A percentile compares a stretch with the other conserved stretches of the same genome.
Evolutionary conservation across 2,113 vertebrate genomes (phyloP).

Genomic region (Sylvietta virens): DNA sequence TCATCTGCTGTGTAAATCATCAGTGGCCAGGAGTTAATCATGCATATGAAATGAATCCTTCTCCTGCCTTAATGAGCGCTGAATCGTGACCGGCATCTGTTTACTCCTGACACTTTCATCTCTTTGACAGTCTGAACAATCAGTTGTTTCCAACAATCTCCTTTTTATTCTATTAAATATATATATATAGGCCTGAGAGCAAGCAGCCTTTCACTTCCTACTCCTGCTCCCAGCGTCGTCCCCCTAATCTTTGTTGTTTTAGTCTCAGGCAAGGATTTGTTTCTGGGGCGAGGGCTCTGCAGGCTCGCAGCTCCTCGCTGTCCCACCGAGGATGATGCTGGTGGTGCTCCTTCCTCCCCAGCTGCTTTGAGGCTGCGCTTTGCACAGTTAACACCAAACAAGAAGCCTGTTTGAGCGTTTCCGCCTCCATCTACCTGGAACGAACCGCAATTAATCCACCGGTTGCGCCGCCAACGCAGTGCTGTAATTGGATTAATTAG

Average conservation of each 20-base stretch:
- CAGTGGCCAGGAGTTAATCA: constrained; percentile 71
- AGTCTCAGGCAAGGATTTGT: background rate
- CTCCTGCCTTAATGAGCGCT: constrained; percentile 69
- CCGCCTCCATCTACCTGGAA: background rate
- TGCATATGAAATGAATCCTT: constrained; percentile 68
- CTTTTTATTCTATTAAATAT: constrained; percentile 3
- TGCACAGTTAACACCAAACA: background rate
- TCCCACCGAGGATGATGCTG: background rate
- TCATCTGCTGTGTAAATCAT: constrained; percentile 72
- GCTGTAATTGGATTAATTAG: constrained; percentile 39
- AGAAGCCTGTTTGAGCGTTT: background rate
- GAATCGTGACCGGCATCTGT: constrained; percentile 69
- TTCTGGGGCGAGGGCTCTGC: background rate
- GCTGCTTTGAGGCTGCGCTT: background rate
- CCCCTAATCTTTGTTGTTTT: background rate
- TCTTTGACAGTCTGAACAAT: constrained; percentile 58
- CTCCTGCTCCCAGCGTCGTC: background rate
- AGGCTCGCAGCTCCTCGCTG: background rate
- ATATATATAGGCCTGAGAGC: background rate
- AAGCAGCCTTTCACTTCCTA: background rate
- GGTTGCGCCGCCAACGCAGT: background rate
- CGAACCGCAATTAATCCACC: background rate
- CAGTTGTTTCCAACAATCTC: constrained; percentile 59
- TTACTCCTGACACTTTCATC: constrained; percentile 62
- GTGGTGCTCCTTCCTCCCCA: background rate